These are phyloP conservation scores for Eudemis profundana DNA, from an alignment of 2,888 invertebrate species.

Conservation along the genomic window DNA sequence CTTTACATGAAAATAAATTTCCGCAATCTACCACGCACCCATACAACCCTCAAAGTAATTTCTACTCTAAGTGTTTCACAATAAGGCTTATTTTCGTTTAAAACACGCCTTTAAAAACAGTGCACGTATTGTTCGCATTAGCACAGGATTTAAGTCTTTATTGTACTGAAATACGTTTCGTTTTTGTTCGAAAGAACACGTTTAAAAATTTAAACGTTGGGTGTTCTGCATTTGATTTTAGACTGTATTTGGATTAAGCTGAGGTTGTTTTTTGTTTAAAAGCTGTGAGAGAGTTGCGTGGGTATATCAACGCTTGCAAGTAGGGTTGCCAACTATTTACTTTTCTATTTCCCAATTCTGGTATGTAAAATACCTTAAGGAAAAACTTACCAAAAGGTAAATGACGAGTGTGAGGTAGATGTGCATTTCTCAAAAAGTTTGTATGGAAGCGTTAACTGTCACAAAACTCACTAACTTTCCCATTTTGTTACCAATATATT, in stretches of 20 bases:
- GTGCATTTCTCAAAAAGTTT: too few relatives aligned
- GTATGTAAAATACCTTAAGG: too few relatives aligned
- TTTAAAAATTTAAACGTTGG: slow-evolving; percentile 1
- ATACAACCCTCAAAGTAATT: not conserved
- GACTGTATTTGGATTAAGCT: not conserved
- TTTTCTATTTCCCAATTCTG: too few relatives aligned
- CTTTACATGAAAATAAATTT: slow-evolving; percentile 28
- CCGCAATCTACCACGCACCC: slow-evolving; percentile 14
- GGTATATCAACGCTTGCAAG: slow-evolving; percentile 13
- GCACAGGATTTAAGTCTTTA: slow-evolving; percentile 11
- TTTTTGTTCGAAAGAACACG: not conserved
- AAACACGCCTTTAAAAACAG: not conserved
- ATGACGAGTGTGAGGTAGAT: too few relatives aligned
- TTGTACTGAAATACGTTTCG: not conserved
- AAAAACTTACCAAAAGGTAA: too few relatives aligned
- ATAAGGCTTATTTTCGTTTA: not conserved
- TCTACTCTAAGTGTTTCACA: not conserved
- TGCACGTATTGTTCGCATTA: slow-evolving; percentile 13
- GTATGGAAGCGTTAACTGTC: too few relatives aligned
- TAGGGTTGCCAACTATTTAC: too few relatives aligned
- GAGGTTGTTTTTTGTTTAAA: slow-evolving; percentile 13
- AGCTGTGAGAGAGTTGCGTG: not conserved
- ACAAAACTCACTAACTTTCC: too few relatives aligned
- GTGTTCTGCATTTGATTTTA: not conserved
- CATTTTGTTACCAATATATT: too few relatives aligned